Evolutionary conservation across 2,113 vertebrate species (phyloP), one percentile per base, ranked within the genome.

Genomic region (Eublepharis macularius): DNA sequence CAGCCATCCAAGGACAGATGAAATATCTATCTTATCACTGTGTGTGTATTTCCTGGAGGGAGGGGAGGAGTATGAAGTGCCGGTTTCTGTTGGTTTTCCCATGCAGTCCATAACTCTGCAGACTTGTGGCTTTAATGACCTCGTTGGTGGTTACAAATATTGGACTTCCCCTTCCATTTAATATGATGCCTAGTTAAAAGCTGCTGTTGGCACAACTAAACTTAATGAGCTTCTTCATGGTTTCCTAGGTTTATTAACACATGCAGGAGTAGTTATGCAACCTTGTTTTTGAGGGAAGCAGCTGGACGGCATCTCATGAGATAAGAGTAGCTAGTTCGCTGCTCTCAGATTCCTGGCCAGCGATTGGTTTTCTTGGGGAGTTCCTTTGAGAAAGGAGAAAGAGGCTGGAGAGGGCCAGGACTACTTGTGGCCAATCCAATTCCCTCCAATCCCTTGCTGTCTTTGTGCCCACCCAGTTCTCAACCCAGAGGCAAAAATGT

Each of bases 101-200:
- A 34, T 5, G 2, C 12, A 7, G 39, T 34, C 39, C 12, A 2
- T 39, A 76, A 1, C 12, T n/a, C 16, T 66, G 70, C 4, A 4
- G 13, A 0, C 74, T 82, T n/a, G 0, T 4, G 77, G 54, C 49
- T n/a, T 80, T 81, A 24, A 86, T 63, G 70, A 60, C 47, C 34
- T 0, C 19, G 14, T 17, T 57, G 72, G 0, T 47, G 4, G 24
- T 72, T 7, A 32, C 17, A 10, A 0, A 17, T 80, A 68, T 9
- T 51, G 34, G 86, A 32, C 69, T 8, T 57, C 32, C 6, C 60
- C 49, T 1, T 69, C 86, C 76, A 79, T 41, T 69, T 70, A 68
- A 0, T n/a, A 26, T 2, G 81, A 83, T 82, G 47, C 13, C 68
- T 57, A 14, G 21, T 72, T 79, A 74, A 80, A 86, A 14, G 34